Evolutionary conservation across 2,888 invertebrate species (phyloP).

Genomic region (Pasiphila rectangulata): DNA sequence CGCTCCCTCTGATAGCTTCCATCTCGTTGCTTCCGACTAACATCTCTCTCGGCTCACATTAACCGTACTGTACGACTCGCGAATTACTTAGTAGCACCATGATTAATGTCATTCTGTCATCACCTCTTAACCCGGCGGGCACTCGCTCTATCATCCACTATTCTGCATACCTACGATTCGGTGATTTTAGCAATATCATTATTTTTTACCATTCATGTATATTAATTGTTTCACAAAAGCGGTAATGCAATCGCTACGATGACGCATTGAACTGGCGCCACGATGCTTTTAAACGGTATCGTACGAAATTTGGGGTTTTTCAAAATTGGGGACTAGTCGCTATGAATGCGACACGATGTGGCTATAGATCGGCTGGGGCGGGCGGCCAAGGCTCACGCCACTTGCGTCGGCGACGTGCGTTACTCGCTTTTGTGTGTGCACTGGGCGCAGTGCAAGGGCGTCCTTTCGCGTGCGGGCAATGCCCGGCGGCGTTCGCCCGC

Average conservation of each 20-base stretch:
- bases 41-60: conserved; percentile 50
- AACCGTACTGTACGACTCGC: conserved; percentile 62
- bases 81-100: conserved; percentile 66
- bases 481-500: conserved; percentile 75
- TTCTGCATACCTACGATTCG: conserved; percentile 55
- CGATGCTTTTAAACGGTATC: conserved; percentile 38
- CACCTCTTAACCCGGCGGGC: conserved; percentile 57
- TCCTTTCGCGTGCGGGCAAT: conserved; percentile 71
- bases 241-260: conserved; percentile 79
- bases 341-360: conserved; percentile 29
- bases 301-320: conserved; percentile 48
- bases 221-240: conserved; percentile 80
- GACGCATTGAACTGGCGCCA: conserved; percentile 53
- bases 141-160: conserved; percentile 51
- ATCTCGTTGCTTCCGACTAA: conserved; percentile 77
- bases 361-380: conserved; percentile 51
- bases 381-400: conserved; percentile 43
- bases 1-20: conserved; percentile 67
- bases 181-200: conserved; percentile 66
- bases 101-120: conserved; percentile 54
- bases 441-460: conserved; percentile 79
- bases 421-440: conserved; percentile 81
- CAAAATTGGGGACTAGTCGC: conserved; percentile 40
- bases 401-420: conserved; percentile 77
- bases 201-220: conserved; percentile 57